These are phyloP conservation scores for Fragum sueziense DNA, from an alignment of 2,888 invertebrate genomes.

Conservation along the genomic window DNA sequence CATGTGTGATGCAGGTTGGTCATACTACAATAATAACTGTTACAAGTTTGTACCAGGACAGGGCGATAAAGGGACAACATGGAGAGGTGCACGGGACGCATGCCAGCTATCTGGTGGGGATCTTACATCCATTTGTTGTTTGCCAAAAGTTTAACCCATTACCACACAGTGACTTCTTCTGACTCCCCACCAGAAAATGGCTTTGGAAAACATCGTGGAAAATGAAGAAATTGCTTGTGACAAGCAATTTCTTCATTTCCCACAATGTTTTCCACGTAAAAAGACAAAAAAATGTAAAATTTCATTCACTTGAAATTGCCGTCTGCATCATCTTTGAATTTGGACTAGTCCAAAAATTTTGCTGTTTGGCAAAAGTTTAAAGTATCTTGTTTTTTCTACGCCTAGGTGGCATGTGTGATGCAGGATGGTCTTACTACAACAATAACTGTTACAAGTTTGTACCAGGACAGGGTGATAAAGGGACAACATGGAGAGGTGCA, in stretches of 20 bases:
- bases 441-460: constrained; percentile 58
- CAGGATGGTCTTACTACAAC: constrained; percentile 53
- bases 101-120: constrained; percentile 65
- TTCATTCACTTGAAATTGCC: no score
- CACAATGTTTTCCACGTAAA: no score
- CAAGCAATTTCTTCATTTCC: background rate
- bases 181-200: no score
- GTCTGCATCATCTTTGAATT: no score
- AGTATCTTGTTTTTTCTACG: no score
- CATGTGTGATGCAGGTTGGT: constrained; percentile 34
- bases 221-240: background rate
- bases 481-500: constrained; percentile 64
- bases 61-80: constrained; percentile 60
- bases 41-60: constrained; percentile 54
- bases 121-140: constrained; percentile 69
- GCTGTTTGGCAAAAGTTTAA: no score
- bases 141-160: no score
- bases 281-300: no score
- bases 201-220: no score
- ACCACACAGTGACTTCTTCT: no score
- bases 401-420: constrained; percentile 18
- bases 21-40: constrained; percentile 57
- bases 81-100: constrained; percentile 60
- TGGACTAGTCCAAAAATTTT: no score
- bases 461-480: constrained; percentile 58